phyloP scores from a whole-genome alignment of 1,140 invertebrate genomes.

The Drosophila kikkawai region DNA sequence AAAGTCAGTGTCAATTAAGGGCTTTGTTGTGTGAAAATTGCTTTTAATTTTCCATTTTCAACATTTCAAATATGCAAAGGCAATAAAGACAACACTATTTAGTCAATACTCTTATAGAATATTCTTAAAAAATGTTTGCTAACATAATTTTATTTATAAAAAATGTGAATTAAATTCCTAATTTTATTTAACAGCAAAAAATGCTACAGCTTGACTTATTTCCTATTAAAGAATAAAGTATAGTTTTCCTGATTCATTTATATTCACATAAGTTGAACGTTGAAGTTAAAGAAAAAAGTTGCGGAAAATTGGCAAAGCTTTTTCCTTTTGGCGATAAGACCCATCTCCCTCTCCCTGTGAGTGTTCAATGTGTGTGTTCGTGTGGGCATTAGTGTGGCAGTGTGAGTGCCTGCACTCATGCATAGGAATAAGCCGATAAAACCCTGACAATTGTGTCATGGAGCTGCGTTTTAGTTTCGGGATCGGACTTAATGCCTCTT shows the following conservation, averaged over 20 bases:
- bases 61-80: not conserved
- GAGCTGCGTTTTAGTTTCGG: slow-evolving; percentile 56
- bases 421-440: slow-evolving; percentile 58
- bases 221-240: not conserved
- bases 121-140: not conserved
- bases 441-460: slow-evolving; percentile 61
- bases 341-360: not conserved
- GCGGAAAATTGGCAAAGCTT: slow-evolving; percentile 28
- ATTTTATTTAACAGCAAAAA: not conserved
- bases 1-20: slow-evolving; percentile 8
- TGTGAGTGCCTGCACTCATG: slow-evolving; percentile 48
- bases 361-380: not conserved
- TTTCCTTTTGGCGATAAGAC: slow-evolving; percentile 43
- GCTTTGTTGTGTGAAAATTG: not conserved
- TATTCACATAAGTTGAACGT: slow-evolving; percentile 9
- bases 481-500: slow-evolving; percentile 59
- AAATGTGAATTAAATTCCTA: not conserved
- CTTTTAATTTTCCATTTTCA: not conserved
- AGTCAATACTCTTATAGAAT: not conserved
- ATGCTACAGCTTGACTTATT: not conserved
- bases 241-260: slow-evolving; percentile 20
- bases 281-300: slow-evolving; percentile 6
- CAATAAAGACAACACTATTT: not conserved
- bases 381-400: slow-evolving; percentile 15
- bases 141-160: not conserved